Percentiles rank a stretch among this genome's conserved stretches.
phyloP scores from a whole-genome alignment of 1,140 invertebrate species.

The Himalopsyche phryganea region DNA sequence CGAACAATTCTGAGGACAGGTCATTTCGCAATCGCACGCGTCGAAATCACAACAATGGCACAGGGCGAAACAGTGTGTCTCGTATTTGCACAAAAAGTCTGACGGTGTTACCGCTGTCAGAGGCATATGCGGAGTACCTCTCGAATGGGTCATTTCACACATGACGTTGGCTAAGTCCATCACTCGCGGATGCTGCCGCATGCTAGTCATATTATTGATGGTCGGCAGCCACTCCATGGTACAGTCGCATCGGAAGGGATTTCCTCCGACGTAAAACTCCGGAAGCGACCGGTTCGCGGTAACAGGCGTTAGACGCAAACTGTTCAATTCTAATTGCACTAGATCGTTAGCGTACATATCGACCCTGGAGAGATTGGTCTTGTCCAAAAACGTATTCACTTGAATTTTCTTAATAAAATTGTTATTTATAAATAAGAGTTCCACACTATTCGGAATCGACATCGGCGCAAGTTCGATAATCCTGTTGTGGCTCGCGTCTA shows the following conservation, averaged over 20 bases:
- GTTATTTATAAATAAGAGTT: slow-evolving; percentile 85
- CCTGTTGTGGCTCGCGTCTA: slow-evolving; percentile 84
- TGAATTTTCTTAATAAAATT: slow-evolving; percentile 77
- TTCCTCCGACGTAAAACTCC: slow-evolving; percentile 84
- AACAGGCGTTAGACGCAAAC: slow-evolving; percentile 70
- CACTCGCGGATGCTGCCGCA: slow-evolving; percentile 76
- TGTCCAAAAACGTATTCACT: slow-evolving; percentile 81
- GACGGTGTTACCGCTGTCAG: slow-evolving; percentile 64
- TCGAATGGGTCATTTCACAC: slow-evolving; percentile 76
- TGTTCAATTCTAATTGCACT: slow-evolving; percentile 74
- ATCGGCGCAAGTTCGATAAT: slow-evolving; percentile 74
- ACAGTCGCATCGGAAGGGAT: slow-evolving; percentile 88
- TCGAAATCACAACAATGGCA: slow-evolving; percentile 94
- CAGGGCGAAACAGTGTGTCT: slow-evolving; percentile 87
- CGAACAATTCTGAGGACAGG: slow-evolving; percentile 84
- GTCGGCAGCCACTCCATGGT: slow-evolving; percentile 88
- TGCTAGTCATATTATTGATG: slow-evolving; percentile 78
- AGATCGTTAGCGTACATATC: slow-evolving; percentile 87
- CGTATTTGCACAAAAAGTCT: slow-evolving; percentile 87
- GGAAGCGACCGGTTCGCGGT: slow-evolving; percentile 66
- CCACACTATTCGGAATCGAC: slow-evolving; percentile 84
- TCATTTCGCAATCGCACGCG: slow-evolving; percentile 94
- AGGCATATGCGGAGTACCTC: slow-evolving; percentile 64
- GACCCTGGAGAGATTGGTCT: slow-evolving; percentile 77
- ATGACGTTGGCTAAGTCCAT: slow-evolving; percentile 84